Base-by-base conservation (phyloP, 2,888 invertebrate genomes). In the Sialis fuliginosa region DNA sequence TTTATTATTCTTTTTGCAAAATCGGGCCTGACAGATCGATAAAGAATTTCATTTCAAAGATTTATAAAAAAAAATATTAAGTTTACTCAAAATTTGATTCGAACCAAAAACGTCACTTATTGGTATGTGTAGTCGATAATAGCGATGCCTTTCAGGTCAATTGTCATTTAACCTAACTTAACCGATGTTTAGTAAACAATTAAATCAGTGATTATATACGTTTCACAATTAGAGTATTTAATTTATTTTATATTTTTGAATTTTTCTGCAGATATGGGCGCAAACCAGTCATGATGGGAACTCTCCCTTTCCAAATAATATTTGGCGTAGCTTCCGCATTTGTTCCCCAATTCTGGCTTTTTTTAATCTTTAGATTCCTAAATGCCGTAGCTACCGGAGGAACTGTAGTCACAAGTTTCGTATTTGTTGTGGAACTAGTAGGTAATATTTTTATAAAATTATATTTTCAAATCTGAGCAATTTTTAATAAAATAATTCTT, bases 381-480 rank as follows among this genome's bases (percentile, higher is more conserved):
- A 72, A 73, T 47, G 77, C 78, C 33, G 59, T 72, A 46, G 70
- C 74, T 6, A 69, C 77, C 9, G 78, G 77, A 50, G 80, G 79
- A 33, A 73, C 76, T 2, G 79, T 80, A 73, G 68, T 80, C 13
- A 74, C 75, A 50, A 73, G 75, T 53, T 79, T 77, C 54, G 74
- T 81, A 44, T 65, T 79, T 32, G 64, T 75, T 22, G 74, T 77
- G 59, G 79, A 79, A 63, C 62, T 77, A 31, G 68, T 74, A 48
- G 77, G 77, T 39, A 69, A 55, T 30, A 13, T 4, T 39, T 43
- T 43, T 10, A 43, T 32, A 43, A 32, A 37, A 37, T 5, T 6
- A 37, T 35, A 35, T 35, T 34, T 34, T 46, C 32, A 31, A 45
- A 44, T 7, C 6, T 10, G 9, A 10, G 6, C 12, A 44, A 32